Conservation (phyloP, 2,113 vertebrate genomes). For the Larimichthys polyactis region DNA sequence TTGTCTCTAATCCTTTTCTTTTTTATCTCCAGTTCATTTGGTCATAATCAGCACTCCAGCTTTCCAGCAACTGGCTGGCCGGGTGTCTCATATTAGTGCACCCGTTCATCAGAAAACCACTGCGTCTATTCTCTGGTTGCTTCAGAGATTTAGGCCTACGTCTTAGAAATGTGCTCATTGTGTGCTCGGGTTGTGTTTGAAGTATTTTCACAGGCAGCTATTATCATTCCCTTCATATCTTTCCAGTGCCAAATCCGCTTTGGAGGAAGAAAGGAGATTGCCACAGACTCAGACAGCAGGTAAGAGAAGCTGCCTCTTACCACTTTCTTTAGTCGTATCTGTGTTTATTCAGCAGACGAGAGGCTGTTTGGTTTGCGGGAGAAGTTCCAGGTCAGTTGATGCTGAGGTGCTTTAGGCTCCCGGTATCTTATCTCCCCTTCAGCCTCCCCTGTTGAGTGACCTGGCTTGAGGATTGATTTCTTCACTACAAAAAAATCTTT, state of each 20-base stretch:
- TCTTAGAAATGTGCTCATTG: conserved; percentile 13
- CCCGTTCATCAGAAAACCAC: background rate
- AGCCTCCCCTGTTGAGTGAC: background rate
- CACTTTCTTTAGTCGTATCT: background rate
- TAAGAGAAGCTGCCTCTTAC: conserved; percentile 69
- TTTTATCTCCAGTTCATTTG: background rate
- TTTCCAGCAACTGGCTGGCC: background rate
- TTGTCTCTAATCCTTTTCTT: background rate
- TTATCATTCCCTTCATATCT: conserved; percentile 50
- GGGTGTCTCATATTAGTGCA: background rate
- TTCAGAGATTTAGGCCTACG: background rate
- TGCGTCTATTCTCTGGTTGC: background rate
- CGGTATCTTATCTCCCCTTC: background rate
- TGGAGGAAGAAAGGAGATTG: conserved; percentile 98
- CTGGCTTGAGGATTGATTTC: conserved; percentile 5
- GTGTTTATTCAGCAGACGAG: background rate
- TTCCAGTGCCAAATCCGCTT: conserved; percentile 98
- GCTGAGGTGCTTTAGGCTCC: background rate
- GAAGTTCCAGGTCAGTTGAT: conserved; percentile 17
- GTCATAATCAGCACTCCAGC: background rate
- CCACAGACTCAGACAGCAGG: conserved; percentile 99
- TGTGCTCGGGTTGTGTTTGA: background rate
- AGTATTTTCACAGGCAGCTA: background rate
- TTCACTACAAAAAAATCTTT: background rate
- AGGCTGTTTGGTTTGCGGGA: background rate